These are phyloP conservation scores for Lutraria lutraria DNA, from an alignment of 2,888 invertebrate species.

Conservation along the genomic window DNA sequence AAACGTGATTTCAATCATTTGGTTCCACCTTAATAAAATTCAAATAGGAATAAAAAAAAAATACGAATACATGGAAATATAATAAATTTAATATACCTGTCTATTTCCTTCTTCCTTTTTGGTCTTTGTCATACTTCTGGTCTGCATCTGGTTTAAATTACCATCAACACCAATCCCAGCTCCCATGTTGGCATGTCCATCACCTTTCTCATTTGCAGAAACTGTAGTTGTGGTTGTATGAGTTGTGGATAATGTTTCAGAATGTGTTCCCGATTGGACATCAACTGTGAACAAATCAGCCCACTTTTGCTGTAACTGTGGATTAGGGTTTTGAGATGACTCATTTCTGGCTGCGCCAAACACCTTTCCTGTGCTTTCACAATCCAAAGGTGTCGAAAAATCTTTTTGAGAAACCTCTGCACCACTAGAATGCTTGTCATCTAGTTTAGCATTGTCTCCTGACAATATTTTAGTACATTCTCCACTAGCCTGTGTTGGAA, in stretches of 20 bases:
- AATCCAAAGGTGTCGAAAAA: not conserved
- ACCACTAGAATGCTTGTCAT: too few species aligned
- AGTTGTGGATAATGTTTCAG: not conserved
- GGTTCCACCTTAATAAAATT: too few species aligned
- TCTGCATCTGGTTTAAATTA: not conserved
- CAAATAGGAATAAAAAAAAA: not conserved
- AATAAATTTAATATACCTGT: not conserved
- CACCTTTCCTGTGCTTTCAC: too few species aligned
- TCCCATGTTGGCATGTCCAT: not conserved
- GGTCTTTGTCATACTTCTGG: not conserved
- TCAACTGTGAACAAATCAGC: not conserved
- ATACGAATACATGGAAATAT: not conserved
- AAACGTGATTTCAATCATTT: not conserved
- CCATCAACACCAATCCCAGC: not conserved
- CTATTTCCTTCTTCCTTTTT: not conserved
- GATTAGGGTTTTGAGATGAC: too few species aligned
- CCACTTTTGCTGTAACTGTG: not conserved
- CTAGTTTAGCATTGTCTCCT: too few species aligned
- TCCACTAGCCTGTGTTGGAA: not conserved
- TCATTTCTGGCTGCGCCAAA: too few species aligned
- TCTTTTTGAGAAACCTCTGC: too few species aligned
- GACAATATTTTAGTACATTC: too few species aligned
- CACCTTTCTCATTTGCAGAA: not conserved
- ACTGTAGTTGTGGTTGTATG: too few species aligned
- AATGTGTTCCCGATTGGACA: not conserved